Conservation (phyloP, 2,113 vertebrate species). For the Mungos mungo region DNA sequence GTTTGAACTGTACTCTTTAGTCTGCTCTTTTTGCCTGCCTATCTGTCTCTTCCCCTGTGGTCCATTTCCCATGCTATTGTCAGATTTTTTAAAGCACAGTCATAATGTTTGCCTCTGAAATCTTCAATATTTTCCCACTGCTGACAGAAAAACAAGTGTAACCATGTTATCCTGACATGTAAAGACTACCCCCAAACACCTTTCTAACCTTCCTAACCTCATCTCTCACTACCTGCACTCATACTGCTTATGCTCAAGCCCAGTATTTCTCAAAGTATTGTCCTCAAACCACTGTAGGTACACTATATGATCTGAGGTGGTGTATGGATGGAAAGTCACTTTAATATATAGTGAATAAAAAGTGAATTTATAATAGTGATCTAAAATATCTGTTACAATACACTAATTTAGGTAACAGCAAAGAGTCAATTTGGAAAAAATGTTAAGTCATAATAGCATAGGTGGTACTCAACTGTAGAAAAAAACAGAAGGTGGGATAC, state of each 20-base stretch:
- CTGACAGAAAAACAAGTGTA: not conserved
- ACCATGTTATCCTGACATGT: not conserved
- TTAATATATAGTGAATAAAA: constrained; percentile 13
- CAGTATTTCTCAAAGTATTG: not conserved
- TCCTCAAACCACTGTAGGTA: not conserved
- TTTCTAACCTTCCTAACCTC: not conserved
- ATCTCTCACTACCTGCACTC: not conserved
- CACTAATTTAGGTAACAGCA: constrained; percentile 13
- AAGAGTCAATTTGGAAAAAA: not conserved
- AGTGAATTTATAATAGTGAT: not conserved
- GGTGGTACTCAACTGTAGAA: not conserved
- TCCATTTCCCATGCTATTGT: not conserved
- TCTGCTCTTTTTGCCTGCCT: not conserved
- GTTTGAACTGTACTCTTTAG: not conserved
- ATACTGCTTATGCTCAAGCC: not conserved
- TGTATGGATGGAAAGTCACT: not conserved
- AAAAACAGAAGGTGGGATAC: not conserved
- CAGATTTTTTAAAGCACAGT: not conserved
- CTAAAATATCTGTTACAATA: constrained; percentile 42
- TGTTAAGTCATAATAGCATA: not conserved
- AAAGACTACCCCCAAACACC: not conserved
- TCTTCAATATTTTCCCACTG: not conserved
- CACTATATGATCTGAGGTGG: not conserved
- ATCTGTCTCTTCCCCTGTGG: not conserved
- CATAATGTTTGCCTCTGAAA: not conserved